Evolutionary conservation across 1,140 invertebrate species (phyloP).

Genomic region (Maconellicoccus hirsutus): DNA sequence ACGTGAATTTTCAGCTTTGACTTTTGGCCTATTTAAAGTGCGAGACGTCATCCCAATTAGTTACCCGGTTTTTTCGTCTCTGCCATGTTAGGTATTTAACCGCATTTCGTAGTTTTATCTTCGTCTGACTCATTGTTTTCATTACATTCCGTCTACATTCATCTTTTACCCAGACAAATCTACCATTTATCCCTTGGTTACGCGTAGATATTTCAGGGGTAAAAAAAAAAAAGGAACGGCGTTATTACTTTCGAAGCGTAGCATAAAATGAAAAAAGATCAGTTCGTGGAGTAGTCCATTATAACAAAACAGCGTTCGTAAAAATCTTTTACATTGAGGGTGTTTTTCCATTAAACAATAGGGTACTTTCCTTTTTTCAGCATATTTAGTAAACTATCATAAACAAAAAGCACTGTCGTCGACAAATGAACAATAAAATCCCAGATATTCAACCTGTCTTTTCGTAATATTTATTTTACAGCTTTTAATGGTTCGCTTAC

Average conservation of each 20-base stretch:
- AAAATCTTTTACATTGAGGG: constrained; percentile 13
- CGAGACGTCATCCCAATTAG: neutral
- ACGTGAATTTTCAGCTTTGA: neutral
- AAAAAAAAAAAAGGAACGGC: neutral
- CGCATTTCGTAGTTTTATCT: too few relatives aligned
- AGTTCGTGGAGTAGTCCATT: neutral
- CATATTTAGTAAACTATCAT: constrained; percentile 20
- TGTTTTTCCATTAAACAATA: constrained; percentile 18
- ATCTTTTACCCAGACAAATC: neutral
- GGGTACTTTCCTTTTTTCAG: constrained; percentile 14
- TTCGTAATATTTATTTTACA: constrained; percentile 15
- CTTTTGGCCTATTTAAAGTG: neutral
- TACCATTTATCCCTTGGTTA: neutral
- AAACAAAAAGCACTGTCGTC: constrained; percentile 14
- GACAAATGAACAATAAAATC: constrained; percentile 21
- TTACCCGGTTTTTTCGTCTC: neutral
- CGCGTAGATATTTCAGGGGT: neutral
- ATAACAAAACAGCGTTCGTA: constrained; percentile 5
- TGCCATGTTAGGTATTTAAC: too few relatives aligned
- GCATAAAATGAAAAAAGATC: neutral
- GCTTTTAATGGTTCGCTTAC: constrained; percentile 16
- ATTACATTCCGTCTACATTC: neutral
- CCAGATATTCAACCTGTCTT: constrained; percentile 17
- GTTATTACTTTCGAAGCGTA: neutral
- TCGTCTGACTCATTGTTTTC: neutral